Conservation (phyloP, 2,113 vertebrate species). For the Phalacrocorax aristotelis region DNA sequence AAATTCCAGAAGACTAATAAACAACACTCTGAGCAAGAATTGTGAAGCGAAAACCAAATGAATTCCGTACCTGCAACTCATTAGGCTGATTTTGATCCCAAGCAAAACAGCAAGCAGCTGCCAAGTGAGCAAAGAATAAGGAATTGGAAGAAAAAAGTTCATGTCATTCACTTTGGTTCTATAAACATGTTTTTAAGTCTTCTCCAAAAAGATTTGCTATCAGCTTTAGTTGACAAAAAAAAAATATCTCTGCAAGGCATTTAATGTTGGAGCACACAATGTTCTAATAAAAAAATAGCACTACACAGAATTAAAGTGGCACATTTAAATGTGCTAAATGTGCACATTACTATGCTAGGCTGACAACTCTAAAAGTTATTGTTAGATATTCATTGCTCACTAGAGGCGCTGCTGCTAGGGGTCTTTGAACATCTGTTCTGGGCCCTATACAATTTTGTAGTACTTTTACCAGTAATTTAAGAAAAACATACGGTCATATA, state of each 20-base stretch:
- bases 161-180: slow-evolving; percentile 1
- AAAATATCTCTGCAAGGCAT: neutral
- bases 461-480: neutral
- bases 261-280: slow-evolving; percentile 26
- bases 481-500: neutral
- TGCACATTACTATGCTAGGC: slow-evolving; percentile 28
- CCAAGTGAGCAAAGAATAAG: neutral
- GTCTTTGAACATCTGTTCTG: slow-evolving; percentile 36
- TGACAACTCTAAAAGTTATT: slow-evolving; percentile 10
- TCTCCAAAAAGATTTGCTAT: neutral
- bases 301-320: slow-evolving; percentile 38
- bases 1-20: neutral
- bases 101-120: slow-evolving; percentile 6
- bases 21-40: neutral
- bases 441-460: neutral
- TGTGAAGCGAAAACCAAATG: neutral
- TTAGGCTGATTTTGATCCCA: neutral
- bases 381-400: slow-evolving; percentile 18
- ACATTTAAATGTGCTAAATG: slow-evolving; percentile 46
- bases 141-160: neutral
- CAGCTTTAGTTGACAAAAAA: slow-evolving; percentile 13
- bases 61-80: neutral
- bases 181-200: slow-evolving; percentile 26
- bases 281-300: slow-evolving; percentile 54
- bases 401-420: slow-evolving; percentile 13